These are phyloP conservation scores for Phortica okadai DNA, from an alignment of 2,888 invertebrate genomes.

Conservation along the genomic window DNA sequence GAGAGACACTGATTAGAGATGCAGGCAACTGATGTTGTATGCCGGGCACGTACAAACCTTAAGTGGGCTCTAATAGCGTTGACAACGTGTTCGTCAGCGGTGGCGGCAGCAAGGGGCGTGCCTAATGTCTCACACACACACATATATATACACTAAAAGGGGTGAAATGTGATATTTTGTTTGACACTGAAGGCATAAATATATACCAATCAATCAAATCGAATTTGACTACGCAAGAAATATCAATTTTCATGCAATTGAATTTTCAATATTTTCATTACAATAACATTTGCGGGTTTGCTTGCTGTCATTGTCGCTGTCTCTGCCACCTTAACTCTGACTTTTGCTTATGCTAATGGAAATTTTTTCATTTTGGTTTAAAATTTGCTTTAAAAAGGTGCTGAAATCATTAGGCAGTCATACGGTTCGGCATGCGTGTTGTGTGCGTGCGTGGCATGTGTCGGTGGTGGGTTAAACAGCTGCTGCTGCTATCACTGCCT, in stretches of 20 bases:
- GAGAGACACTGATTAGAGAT: neutral
- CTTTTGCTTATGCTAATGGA: slow-evolving; percentile 16
- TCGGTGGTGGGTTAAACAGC: slow-evolving; percentile 14
- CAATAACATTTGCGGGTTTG: neutral
- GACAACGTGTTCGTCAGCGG: neutral
- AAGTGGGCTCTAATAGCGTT: slow-evolving; percentile 18
- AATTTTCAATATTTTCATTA: slow-evolving; percentile 18
- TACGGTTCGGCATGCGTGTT: neutral
- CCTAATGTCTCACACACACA: neutral
- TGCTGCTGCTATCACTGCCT: neutral
- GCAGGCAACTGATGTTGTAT: slow-evolving; percentile 1
- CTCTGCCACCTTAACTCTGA: neutral
- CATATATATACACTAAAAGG: neutral
- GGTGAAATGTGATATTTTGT: slow-evolving; percentile 21
- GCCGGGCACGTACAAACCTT: slow-evolving; percentile 16
- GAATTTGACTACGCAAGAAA: neutral
- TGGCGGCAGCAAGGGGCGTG: neutral
- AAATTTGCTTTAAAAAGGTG: slow-evolving; percentile 24
- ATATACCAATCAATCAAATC: slow-evolving; percentile 27
- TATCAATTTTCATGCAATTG: slow-evolving; percentile 21
- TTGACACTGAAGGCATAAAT: neutral
- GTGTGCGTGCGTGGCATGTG: neutral
- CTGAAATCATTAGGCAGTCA: slow-evolving; percentile 10
- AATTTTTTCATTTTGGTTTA: slow-evolving; percentile 25
- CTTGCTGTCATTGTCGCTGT: neutral